phyloP scores from a whole-genome alignment of 92 coral and sea anemone genomes.

The Epizoanthus scotinus region DNA sequence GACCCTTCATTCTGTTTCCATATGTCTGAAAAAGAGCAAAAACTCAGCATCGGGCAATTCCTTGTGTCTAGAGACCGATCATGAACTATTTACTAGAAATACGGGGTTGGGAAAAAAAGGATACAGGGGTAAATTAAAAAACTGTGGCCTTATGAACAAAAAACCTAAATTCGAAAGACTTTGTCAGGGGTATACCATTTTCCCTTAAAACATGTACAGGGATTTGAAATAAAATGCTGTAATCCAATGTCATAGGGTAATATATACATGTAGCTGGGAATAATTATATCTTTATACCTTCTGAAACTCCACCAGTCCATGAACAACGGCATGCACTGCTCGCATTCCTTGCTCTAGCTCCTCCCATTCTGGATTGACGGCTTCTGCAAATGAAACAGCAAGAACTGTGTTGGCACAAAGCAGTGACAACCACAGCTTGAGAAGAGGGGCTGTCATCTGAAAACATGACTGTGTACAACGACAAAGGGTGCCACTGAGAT shows the following conservation, averaged over 20 bases:
- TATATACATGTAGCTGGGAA: too few relatives aligned
- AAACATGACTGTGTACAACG: background rate
- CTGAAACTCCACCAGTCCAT: slow-evolving; percentile 85
- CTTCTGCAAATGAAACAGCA: slow-evolving; percentile 59
- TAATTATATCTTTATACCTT: too few relatives aligned
- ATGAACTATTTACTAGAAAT: too few relatives aligned
- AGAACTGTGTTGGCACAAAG: background rate
- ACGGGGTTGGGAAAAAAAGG: too few relatives aligned
- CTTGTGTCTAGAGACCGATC: too few relatives aligned
- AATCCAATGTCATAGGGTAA: too few relatives aligned
- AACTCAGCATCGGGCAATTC: background rate
- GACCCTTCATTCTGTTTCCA: slow-evolving; percentile 79
- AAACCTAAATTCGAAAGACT: too few relatives aligned
- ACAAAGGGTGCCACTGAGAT: background rate
- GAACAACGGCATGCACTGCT: slow-evolving; percentile 92
- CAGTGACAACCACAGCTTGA: background rate
- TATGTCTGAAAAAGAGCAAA: slow-evolving; percentile 30
- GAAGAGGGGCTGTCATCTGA: background rate
- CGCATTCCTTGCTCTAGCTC: slow-evolving; percentile 84
- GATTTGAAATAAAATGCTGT: too few relatives aligned
- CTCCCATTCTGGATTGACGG: slow-evolving; percentile 82
- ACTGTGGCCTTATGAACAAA: too few relatives aligned
- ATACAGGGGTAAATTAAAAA: too few relatives aligned
- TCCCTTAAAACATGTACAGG: too few relatives aligned
- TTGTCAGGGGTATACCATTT: too few relatives aligned